A percentile compares a stretch with the other conserved stretches of the same genome.
These are phyloP conservation scores for Halocynthia roretzi DNA, from an alignment of 23 tunicate species.

Conservation along the genomic window DNA sequence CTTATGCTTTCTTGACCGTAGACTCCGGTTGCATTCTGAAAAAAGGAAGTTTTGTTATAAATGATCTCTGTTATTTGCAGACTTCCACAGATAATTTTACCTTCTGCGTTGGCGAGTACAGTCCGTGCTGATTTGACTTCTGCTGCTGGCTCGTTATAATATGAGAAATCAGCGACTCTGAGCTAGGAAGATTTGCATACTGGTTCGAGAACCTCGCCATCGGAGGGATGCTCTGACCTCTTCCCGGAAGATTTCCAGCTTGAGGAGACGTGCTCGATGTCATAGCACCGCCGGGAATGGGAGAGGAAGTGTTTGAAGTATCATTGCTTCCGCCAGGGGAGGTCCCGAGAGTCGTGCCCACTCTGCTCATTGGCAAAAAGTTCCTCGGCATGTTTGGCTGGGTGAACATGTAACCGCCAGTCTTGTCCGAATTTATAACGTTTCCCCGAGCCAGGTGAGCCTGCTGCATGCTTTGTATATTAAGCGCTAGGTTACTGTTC, in stretches of 20 bases:
- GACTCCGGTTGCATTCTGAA: slow-evolving; percentile 13
- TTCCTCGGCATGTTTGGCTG: slow-evolving; percentile 15
- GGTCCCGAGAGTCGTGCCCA: background rate
- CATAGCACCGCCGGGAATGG: slow-evolving; percentile 37
- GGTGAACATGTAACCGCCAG: background rate
- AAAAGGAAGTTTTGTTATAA: background rate
- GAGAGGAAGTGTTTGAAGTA: slow-evolving; percentile 69
- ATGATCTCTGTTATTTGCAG: background rate
- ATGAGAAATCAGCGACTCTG: slow-evolving; percentile 5
- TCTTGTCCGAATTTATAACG: too few species aligned
- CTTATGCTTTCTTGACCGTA: slow-evolving; percentile 8
- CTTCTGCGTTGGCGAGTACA: slow-evolving; percentile 7
- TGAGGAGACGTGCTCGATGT: slow-evolving; percentile 45
- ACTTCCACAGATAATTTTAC: background rate
- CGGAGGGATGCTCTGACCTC: slow-evolving; percentile 1
- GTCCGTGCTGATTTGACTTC: background rate
- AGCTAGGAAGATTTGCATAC: background rate
- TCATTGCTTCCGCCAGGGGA: slow-evolving; percentile 55
- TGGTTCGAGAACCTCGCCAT: background rate
- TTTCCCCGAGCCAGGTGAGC: too few species aligned
- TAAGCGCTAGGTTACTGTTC: too few species aligned
- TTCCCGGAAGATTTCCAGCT: slow-evolving; percentile 29
- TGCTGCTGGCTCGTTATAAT: slow-evolving; percentile 17
- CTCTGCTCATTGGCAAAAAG: slow-evolving; percentile 10
- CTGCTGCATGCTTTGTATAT: too few species aligned